Percentiles rank a stretch among this genome's conserved stretches.
These are phyloP conservation scores for Forbesichthys agassizii DNA, from an alignment of 2,113 vertebrate genomes.

Conservation along the genomic window DNA sequence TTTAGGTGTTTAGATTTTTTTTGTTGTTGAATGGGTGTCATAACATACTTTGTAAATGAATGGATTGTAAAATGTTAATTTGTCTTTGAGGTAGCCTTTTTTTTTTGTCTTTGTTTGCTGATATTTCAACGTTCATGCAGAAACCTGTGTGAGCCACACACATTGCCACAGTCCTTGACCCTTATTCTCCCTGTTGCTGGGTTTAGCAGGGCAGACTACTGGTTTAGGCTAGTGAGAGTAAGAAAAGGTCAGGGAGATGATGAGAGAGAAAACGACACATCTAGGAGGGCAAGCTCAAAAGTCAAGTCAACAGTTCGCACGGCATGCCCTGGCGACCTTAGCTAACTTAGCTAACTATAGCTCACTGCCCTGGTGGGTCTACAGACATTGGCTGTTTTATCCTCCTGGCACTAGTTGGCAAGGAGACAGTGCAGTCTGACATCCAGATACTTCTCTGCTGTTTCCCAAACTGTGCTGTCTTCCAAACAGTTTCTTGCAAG, in stretches of 20 bases:
- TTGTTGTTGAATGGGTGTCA: too few species aligned
- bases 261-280: slow-evolving; percentile 21
- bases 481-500: too few species aligned
- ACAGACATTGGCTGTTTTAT: slow-evolving; percentile 39
- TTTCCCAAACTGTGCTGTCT: too few species aligned
- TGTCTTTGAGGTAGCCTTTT: background rate
- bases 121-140: background rate
- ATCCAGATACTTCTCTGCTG: background rate
- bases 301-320: background rate
- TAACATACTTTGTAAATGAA: too few species aligned
- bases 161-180: slow-evolving; percentile 12
- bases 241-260: slow-evolving; percentile 48
- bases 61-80: too few species aligned
- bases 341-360: background rate
- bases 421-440: slow-evolving; percentile 25
- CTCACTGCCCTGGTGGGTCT: slow-evolving; percentile 36
- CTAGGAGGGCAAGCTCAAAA: slow-evolving; percentile 31
- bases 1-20: background rate
- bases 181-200: slow-evolving; percentile 35
- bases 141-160: background rate
- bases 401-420: slow-evolving; percentile 28
- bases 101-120: too few species aligned
- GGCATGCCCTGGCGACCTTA: background rate
- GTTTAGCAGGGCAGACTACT: slow-evolving; percentile 27
- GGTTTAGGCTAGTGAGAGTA: slow-evolving; percentile 13